Evolutionary conservation across 2,797 vertebrate species (phyloP), one percentile per base, ranked within the genome.

Genomic region (Darevskia nairensis): DNA sequence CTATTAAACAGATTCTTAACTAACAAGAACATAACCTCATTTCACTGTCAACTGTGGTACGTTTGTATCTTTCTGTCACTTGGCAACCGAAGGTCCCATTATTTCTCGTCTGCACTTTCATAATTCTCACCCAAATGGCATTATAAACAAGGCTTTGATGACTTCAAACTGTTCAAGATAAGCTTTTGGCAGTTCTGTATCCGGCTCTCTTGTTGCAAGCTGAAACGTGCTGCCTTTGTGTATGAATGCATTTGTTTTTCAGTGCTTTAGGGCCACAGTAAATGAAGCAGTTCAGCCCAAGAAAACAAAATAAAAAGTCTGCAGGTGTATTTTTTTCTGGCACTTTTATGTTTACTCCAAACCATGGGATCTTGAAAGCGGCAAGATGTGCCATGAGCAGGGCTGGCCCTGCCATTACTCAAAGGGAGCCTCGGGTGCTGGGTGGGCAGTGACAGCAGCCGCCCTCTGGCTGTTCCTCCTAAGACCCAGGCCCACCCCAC

Each of bases 71-170:
- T 59, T 10, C 21, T 64, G 61, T 64, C 21, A 6, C 59, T n/a
- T 64, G 10, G 39, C 61, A 69, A 50, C 19, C 6, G 25, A 50
- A 41, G n/a, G 27, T 78, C 84, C 29, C 41, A 55, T 55, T 55
- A 55, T 79, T 86, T 79, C n/a, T 79, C 85, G 27, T 50, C 39
- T 68, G 75, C 41, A 32, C 59, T 46, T 46, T 17, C 19, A 29
- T 85, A 64, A 66, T 86, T 79, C 44, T 79, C n/a, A 35, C 21
- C 41, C 41, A 78, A 66, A 78, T 32, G 29, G 46, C 75, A 79
- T 78, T 74, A 66, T 77, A 68, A 86, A 86, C 64, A 86, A 86
- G 69, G 85, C 61, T 72, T 13, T 27, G 61, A 69, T 79, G 61
- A 23, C 44, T 79, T 69, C 9, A 77, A 44, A 46, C 61, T 68